phyloP scores from a whole-genome alignment of 2,797 vertebrate species.

The Darevskia mixta region DNA sequence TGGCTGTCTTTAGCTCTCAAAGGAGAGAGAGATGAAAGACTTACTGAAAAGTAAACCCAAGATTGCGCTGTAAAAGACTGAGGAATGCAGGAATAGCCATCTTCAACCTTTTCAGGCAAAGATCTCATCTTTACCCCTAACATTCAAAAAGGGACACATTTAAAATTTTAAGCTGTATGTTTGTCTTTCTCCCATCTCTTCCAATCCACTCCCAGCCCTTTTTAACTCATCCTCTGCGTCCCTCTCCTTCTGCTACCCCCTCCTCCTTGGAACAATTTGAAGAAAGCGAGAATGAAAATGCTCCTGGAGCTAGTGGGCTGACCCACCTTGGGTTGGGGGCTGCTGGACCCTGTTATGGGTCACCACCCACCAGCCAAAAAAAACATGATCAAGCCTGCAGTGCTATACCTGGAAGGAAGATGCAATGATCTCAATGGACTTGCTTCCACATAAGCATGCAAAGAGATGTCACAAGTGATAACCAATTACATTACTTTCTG shows the following conservation, averaged over 20 bases:
- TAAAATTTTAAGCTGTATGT: not conserved
- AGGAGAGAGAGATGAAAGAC: fast-evolving
- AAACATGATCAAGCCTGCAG: not conserved
- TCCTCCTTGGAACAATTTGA: not conserved
- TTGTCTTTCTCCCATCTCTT: not conserved
- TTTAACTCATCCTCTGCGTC: too few species aligned
- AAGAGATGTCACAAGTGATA: too few species aligned
- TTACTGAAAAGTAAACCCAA: not conserved
- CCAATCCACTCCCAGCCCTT: not conserved
- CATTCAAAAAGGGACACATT: not conserved
- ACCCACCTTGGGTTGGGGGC: not conserved
- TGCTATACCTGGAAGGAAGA: not conserved
- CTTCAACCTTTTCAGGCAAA: not conserved
- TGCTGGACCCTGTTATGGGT: not conserved
- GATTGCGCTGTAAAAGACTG: not conserved
- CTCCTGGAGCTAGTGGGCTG: not conserved
- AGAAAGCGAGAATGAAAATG: not conserved
- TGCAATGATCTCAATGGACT: not conserved
- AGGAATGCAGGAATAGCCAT: not conserved
- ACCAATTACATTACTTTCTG: too few species aligned
- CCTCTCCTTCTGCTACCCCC: too few species aligned
- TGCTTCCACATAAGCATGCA: not conserved
- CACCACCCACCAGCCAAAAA: not conserved
- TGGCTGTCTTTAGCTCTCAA: not conserved
- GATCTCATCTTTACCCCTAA: not conserved